A percentile compares a stretch with the other conserved stretches of the same genome.
These are phyloP conservation scores for Pecten maximus DNA, from an alignment of 2,888 invertebrate species.

Conservation along the genomic window DNA sequence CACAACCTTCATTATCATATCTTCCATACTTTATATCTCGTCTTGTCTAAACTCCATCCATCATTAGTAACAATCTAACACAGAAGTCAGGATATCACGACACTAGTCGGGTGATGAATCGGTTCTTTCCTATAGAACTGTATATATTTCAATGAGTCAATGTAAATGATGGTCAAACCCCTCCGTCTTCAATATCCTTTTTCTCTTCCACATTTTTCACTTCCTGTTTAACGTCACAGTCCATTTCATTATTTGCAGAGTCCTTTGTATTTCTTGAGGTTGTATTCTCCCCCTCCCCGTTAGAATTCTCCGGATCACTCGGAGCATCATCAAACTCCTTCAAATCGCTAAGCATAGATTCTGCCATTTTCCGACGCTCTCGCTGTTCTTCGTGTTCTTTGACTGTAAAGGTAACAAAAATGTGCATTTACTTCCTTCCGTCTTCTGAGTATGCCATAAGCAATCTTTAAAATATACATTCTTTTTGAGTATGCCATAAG, in stretches of 20 bases:
- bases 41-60: neutral
- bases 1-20: conserved; percentile 15
- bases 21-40: neutral
- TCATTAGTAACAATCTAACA: neutral
- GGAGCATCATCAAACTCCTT: neutral
- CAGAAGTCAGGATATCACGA: neutral
- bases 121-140: neutral
- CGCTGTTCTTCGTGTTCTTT: neutral
- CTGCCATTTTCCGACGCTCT: neutral
- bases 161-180: neutral
- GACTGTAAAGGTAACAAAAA: neutral
- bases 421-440: no score
- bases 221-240: neutral
- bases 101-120: neutral
- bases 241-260: neutral
- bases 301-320: neutral
- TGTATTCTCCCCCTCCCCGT: neutral
- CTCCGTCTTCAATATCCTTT: neutral
- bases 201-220: neutral
- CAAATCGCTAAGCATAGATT: neutral
- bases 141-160: neutral
- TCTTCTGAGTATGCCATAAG: neutral
- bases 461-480: neutral
- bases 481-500: no score
- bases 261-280: neutral